A percentile compares a stretch with the other conserved stretches of the same genome.
These are phyloP conservation scores for Lacanobia wlatinum DNA, from an alignment of 2,888 invertebrate species.

Conservation along the genomic window DNA sequence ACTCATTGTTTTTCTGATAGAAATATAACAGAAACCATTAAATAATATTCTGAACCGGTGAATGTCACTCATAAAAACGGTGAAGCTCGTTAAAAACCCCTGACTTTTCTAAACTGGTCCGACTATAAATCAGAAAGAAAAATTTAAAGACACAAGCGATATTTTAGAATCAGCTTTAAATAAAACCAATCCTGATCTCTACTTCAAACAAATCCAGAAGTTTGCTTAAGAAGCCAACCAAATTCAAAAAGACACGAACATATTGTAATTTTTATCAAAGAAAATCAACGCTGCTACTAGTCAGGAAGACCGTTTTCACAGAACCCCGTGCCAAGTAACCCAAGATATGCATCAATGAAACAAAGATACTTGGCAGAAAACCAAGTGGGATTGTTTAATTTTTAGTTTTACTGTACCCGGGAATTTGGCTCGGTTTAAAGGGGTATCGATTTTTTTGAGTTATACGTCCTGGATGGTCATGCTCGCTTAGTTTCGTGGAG, in stretches of 20 bases:
- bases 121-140: not conserved
- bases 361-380: constrained; percentile 72
- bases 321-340: constrained; percentile 57
- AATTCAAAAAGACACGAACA: constrained; percentile 21
- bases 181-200: constrained; percentile 2
- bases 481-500: constrained; percentile 46
- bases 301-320: constrained; percentile 64
- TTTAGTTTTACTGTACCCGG: constrained; percentile 74
- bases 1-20: not conserved
- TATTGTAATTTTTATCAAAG: constrained; percentile 66
- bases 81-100: not conserved
- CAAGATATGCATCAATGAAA: constrained; percentile 79
- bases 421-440: constrained; percentile 65
- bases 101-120: not conserved
- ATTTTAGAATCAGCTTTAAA: not conserved
- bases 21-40: not conserved
- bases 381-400: constrained; percentile 80
- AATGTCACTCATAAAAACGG: not conserved
- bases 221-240: not conserved
- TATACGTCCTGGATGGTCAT: constrained; percentile 40
- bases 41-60: not conserved
- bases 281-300: constrained; percentile 56
- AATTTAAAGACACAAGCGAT: not conserved
- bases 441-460: constrained; percentile 68
- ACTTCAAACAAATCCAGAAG: not conserved